phyloP scores from a whole-genome alignment of 2,797 vertebrate genomes.

The Sus cebifrons region DNA sequence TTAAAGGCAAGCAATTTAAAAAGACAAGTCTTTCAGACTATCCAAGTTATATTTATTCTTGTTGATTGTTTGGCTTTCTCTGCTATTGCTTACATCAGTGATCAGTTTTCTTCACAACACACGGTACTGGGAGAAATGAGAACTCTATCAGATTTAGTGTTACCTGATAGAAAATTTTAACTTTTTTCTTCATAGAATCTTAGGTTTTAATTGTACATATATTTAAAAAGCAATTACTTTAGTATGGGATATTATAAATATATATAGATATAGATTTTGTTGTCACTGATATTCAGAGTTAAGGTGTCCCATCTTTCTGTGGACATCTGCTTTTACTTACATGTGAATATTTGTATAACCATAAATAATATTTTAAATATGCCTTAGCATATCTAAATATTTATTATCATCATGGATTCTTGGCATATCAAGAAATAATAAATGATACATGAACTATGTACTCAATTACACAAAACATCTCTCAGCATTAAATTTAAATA shows the following conservation, averaged over 20 bases:
- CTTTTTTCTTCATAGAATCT: not conserved
- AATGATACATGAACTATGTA: constrained; percentile 42
- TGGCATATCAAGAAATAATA: constrained; percentile 66
- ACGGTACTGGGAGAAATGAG: not conserved
- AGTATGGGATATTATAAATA: not conserved
- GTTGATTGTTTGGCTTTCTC: constrained; percentile 17
- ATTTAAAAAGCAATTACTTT: constrained; percentile 20
- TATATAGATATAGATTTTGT: not conserved
- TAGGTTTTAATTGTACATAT: not conserved
- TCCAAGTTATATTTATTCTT: not conserved
- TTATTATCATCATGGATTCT: constrained; percentile 31
- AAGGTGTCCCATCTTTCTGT: not conserved
- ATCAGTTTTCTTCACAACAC: not conserved
- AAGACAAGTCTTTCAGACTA: not conserved
- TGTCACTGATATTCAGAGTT: not conserved
- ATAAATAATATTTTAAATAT: constrained; percentile 27
- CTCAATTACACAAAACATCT: constrained; percentile 42
- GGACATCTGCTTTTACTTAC: constrained; percentile 43
- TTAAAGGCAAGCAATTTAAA: not conserved
- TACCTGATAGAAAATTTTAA: not conserved
- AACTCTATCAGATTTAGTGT: not conserved
- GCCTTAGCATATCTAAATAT: constrained; percentile 51
- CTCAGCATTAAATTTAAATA: constrained; percentile 59
- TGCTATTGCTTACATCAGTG: not conserved
- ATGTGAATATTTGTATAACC: not conserved